Evolutionary conservation across 2,797 vertebrate species (phyloP), one percentile per base, ranked within the genome.

Genomic region (Borostomias antarcticus): DNA sequence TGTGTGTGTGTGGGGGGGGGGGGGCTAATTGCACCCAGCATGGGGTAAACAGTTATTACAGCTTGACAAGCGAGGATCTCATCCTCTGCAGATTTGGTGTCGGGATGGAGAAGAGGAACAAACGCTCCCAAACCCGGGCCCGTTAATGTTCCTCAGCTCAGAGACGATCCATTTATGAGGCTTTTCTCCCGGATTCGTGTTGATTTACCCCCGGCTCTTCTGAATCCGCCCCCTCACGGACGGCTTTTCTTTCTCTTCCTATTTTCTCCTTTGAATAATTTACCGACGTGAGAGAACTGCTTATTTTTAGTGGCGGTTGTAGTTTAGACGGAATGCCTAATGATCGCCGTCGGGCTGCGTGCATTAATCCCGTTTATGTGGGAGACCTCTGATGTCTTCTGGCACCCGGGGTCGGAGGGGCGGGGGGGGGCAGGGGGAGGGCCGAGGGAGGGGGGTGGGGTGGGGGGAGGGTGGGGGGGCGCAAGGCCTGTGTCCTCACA

Each of bases 261-360:
- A 67, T 79, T 86, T 83, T 85, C 75, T 76, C 77, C 77, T 87
- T 88, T 93, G 86, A 93, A 93, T 93, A 90, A 93, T 93, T 92
- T 89, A 92, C 86, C 77, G 64, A 68, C 17, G 3, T 64, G 87
- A 82, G 83, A 77, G 88, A 87, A 91, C 86, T 90, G 82, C 85
- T 89, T 91, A 90, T 92, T 92, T 92, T 90, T 86, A 90, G 87
- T 79, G 89, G 84, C 86, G 84, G 86, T 89, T 89, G 86, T 64
- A 82, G 84, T 91, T 91, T 91, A 92, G 93, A 92, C 90, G 89
- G 92, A 93, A 92, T 93, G 82, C 81, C 80, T 93, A 92, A 93
- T 93, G 90, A 92, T 89, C 77, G 90, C 92, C 90, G 79, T 89
- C 83, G 88, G 92, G 90, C 85, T 84, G 86, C 83, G 40, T 85